Base-by-base conservation (phyloP, 2,888 invertebrate genomes). In the Ichneumon xanthorius region DNA sequence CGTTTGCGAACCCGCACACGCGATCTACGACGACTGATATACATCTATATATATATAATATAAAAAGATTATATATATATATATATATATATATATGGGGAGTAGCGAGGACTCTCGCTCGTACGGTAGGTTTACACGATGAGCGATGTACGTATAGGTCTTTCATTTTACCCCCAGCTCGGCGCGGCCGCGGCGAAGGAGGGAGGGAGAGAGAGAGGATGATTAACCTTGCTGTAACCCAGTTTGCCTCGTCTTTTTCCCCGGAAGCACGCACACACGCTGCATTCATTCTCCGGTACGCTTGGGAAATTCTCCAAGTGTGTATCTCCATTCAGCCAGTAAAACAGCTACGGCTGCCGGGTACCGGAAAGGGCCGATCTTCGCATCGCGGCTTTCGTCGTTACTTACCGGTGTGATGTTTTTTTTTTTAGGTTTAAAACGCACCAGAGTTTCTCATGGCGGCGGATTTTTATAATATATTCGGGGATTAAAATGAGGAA, bases 181-280 rank as follows among this genome's bases (percentile, higher is more conserved):
- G 63, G 76, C 68, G 73, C 70, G 40, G 58, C 73, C 76, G 73
- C 58, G 48, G 37, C 48, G 72, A 76, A 55, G 19, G 9, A 55
- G 55, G 22, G 40, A 11, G 9, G 40, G 40, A 55, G 22, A 22
- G 53, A 53, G 22, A 55, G 22, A 55, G 9, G 22, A 22, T 22
- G 85, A 81, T 88, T 87, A 89, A 87, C 88, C 88, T 88, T 85
- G 87, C 86, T 84, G 85, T 90, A 89, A 89, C 90, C 90, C 83
- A 90, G 87, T 89, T 90, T 88, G 84, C 85, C 87, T 84, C 87
- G 86, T 87, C 88, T 88, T 89, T 72, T 84, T 76, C 84, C 82
- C 84, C 87, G 88, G 88, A 89, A 89, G 88, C 82, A 55, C 75
- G 33, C 40, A 68, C 70, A 72, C 67, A 67, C 72, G 72, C 63